Evolutionary conservation across 2,113 vertebrate species (phyloP).

Genomic region (Chionis minor): DNA sequence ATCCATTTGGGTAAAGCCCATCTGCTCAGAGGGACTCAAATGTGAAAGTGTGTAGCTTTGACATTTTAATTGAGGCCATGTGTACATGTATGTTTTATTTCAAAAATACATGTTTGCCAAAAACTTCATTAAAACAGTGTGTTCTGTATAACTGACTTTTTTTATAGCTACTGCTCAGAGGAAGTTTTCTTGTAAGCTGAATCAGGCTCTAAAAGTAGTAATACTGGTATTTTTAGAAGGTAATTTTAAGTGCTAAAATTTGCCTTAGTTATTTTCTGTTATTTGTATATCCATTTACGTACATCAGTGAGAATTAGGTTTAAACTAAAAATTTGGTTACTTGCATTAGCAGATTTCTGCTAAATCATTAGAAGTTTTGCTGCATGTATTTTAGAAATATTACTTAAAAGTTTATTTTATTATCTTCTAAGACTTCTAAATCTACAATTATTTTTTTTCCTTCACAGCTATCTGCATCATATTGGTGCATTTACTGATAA

Average conservation of each 20-base stretch:
- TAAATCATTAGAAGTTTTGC: not conserved
- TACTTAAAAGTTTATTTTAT: not conserved
- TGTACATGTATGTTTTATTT: not conserved
- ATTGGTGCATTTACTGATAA: conserved; percentile 97
- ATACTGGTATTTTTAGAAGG: not conserved
- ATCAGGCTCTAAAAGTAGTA: not conserved
- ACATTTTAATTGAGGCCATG: not conserved
- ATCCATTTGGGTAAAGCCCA: not conserved
- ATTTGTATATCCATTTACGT: not conserved
- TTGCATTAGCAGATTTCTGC: not conserved
- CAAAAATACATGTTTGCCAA: not conserved
- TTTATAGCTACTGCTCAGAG: not conserved
- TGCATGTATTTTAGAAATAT: not conserved
- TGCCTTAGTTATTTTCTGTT: not conserved
- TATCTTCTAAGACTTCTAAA: not conserved
- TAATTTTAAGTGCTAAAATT: not conserved
- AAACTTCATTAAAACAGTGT: not conserved
- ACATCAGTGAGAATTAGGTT: not conserved
- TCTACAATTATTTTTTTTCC: not conserved
- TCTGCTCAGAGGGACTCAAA: not conserved
- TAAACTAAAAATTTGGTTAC: not conserved
- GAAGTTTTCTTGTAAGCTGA: not conserved
- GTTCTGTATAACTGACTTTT: not conserved
- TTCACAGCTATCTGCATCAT: conserved; percentile 94
- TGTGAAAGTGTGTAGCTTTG: not conserved